phyloP scores from a whole-genome alignment of 2,797 vertebrate genomes.

The Smutsia temminckii region DNA sequence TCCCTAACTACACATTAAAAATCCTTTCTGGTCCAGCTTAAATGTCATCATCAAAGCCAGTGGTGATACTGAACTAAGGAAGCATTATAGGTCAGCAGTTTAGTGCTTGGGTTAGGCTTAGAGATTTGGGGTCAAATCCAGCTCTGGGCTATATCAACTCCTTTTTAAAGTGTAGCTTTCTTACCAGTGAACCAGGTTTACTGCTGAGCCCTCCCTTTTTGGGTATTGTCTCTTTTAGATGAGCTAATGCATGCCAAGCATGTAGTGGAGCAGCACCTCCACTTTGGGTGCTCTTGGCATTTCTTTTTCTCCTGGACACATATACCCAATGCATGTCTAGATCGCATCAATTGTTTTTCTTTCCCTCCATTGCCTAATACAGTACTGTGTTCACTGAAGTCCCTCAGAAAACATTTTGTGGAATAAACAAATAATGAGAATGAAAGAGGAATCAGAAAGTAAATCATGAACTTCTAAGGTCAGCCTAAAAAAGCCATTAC shows the following conservation, averaged over 20 bases:
- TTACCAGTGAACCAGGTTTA: background rate
- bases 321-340: background rate
- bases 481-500: constrained; percentile 55
- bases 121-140: background rate
- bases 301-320: background rate
- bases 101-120: background rate
- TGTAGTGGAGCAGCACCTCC: background rate
- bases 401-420: background rate
- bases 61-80: background rate
- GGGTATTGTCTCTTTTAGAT: background rate
- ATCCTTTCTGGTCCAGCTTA: background rate
- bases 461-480: constrained; percentile 21
- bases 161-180: background rate
- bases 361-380: background rate
- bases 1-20: background rate
- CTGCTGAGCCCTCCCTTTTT: background rate
- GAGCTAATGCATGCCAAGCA: background rate
- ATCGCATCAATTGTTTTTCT: background rate
- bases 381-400: background rate
- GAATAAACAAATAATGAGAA: constrained; percentile 53
- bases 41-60: background rate
- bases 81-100: background rate
- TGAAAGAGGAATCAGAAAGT: constrained; percentile 41
- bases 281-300: background rate
- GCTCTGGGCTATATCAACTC: background rate